Evolutionary conservation across 2,888 invertebrate genomes (phyloP), one percentile per base, ranked within the genome.

Genomic region (Brachypalpus laphriformis): DNA sequence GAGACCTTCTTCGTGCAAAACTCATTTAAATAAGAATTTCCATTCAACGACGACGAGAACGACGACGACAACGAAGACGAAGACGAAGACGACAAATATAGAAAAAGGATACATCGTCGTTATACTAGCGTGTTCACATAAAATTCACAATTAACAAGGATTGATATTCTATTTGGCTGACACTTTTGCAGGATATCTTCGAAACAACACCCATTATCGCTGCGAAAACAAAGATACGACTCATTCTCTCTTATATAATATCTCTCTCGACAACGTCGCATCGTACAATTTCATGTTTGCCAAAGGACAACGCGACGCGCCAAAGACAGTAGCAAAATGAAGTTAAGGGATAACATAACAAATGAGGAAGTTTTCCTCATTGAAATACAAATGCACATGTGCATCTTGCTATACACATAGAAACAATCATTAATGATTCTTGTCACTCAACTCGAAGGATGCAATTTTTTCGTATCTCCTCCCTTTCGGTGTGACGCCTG

Each of bases 391-490:
- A 70, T 83, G 72, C 66, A 83, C 66, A 77, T 77, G 71, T 77
- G 77, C 68, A 51, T 22, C 57, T 37, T 37, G 1, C 2, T 8
- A 25, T 8, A 31, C 28, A 47, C 57, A 74, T 59, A 74, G 72
- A 81, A 59, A 71, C 75, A 80, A 70, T 59, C 66, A 76, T 85
- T 85, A 85, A 85, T 85, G 85, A 81, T 85, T 71, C 85, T 71
- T 85, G 85, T 85, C 85, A 85, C 81, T 85, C 85, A 85, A 85
- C 66, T 65, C 66, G 81, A 81, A 81, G 85, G 81, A 75, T 85
- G 66, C 71, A 71, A 71, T 81, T 71, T 76, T 82, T 80, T 74
- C 45, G 47, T n/a, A 20, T 22, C 59, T 72, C 42, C 72, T 72
- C 42, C 42, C 76, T 63, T 28, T 34, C 47, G 22, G 1, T 8